Evolutionary conservation across 2,113 vertebrate species (phyloP).

Genomic region (Egretta garzetta): DNA sequence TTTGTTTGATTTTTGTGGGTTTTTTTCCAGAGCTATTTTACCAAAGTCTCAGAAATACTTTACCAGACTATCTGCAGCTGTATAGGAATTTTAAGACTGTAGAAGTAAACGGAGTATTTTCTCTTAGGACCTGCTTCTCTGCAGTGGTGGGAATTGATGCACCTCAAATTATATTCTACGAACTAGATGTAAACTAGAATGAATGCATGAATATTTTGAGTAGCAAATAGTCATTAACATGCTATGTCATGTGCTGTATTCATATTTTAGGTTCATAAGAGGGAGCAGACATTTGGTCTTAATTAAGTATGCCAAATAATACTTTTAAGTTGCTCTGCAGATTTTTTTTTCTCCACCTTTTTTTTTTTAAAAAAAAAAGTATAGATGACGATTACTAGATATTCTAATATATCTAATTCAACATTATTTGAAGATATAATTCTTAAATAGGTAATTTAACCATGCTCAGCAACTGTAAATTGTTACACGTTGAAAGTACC

Average conservation of each 20-base stretch:
- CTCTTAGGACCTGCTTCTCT: not conserved
- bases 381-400: not conserved
- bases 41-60: not conserved
- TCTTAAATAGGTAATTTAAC: not conserved
- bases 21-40: not conserved
- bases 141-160: not conserved
- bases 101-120: not conserved
- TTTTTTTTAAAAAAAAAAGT: not conserved
- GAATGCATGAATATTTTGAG: not conserved
- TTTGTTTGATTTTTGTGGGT: not conserved
- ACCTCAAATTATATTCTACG: not conserved
- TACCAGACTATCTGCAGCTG: not conserved
- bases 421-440: not conserved
- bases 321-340: not conserved
- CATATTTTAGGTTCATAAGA: not conserved
- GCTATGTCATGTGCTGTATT: not conserved
- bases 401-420: not conserved
- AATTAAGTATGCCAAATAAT: not conserved
- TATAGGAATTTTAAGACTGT: not conserved
- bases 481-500: not conserved
- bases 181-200: not conserved
- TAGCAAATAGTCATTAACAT: not conserved
- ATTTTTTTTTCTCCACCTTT: not conserved
- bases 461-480: not conserved
- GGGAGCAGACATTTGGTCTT: not conserved